Base-by-base conservation (phyloP, 2,113 vertebrate species). In the Capra hircus region DNA sequence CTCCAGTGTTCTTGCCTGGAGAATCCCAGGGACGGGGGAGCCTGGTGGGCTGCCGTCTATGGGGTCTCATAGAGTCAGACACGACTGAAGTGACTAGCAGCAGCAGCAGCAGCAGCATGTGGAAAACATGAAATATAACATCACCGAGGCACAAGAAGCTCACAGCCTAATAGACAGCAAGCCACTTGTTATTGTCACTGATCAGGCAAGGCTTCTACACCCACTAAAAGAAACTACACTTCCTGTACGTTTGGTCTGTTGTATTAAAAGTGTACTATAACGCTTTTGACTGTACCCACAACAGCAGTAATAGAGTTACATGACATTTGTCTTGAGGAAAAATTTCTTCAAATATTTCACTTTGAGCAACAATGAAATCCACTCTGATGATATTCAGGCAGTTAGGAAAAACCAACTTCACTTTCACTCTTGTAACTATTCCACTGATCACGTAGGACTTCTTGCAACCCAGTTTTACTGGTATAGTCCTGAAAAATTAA, bases 301-400 rank as follows among this genome's bases (percentile, higher is more conserved):
- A 80, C 30, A 95, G 80, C 40, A 95, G 88, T 95, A 98, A 98
- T 71, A 95, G 94, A 98, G 16, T 97, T 98, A 98, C 87, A 97
- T 23, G 98, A 43, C 14, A 77, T 55, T 96, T 97, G 80, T 97
- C 97, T 97, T n/a, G 2, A 98, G 97, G 95, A 98, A 97, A 96
- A 99, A 98, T 98, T 95, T 6, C 52, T 97, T 98, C 95, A 98
- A 97, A 98, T 99, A 97, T 98, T 98, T 98, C 96, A 97, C 98
- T 97, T 78, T 97, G 91, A 96, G 57, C 52, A 98, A 98, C 78
- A 97, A 84, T 78, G 64, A 97, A 62, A 97, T 64, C 88, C 80
- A 97, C 17, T 64, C 6, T 83, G 94, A 95, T 97, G 93, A 94
- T 94, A 57, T 59, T 97, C 62, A 80, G 96, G 57, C 88, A 48